These are phyloP conservation scores for Trogon surrucura DNA, from an alignment of 2,113 vertebrate species.

Conservation along the genomic window DNA sequence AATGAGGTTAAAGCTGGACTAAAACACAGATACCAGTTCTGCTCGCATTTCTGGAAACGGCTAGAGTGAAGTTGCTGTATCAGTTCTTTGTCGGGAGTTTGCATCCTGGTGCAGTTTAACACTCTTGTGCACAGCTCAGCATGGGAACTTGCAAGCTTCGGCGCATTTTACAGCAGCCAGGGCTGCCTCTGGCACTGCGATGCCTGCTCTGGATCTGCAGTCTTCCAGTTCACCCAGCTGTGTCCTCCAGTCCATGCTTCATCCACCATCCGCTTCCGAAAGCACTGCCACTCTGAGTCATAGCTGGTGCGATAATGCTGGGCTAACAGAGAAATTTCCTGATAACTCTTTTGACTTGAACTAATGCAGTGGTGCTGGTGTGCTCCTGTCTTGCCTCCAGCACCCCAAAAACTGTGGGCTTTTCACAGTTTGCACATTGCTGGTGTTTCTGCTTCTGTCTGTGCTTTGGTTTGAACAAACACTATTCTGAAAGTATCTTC, in stretches of 20 bases:
- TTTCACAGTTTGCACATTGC: not conserved
- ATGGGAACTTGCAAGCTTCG: not conserved
- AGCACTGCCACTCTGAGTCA: not conserved
- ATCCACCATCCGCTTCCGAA: not conserved
- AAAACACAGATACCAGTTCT: not conserved
- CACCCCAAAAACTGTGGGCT: not conserved
- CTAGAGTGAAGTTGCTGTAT: not conserved
- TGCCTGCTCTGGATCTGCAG: not conserved
- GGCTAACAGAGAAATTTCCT: not conserved
- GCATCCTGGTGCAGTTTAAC: not conserved
- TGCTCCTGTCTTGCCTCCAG: not conserved
- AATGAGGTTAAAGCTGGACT: not conserved
- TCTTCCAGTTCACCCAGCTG: not conserved
- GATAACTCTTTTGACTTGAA: not conserved
- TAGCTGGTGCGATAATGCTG: not conserved
- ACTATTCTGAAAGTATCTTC: not conserved
- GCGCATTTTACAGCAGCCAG: not conserved
- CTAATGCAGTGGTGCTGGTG: not conserved
- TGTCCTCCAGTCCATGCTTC: not conserved
- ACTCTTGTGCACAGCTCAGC: rapidly evolving
- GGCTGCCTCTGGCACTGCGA: not conserved
- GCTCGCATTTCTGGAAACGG: not conserved
- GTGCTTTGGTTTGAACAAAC: not conserved
- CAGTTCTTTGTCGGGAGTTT: not conserved
- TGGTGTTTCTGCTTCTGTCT: not conserved